phyloP scores from a whole-genome alignment of 1,140 invertebrate species.

The Popillia japonica region DNA sequence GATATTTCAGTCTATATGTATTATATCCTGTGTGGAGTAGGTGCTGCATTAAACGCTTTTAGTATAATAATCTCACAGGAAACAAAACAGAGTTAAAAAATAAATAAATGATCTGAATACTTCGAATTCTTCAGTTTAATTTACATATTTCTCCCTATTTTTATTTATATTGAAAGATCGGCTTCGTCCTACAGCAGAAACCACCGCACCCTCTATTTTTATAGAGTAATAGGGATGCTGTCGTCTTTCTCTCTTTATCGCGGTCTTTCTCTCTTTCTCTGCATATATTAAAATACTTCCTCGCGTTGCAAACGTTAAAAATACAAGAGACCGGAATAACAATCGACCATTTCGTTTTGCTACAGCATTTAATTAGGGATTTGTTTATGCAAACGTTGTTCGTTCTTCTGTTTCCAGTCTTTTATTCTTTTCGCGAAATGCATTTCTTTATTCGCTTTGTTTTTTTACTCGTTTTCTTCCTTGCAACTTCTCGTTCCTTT shows the following conservation, averaged over 20 bases:
- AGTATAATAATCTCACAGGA: not conserved
- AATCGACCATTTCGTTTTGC: conserved; percentile 46
- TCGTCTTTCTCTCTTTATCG: no score
- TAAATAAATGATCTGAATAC: not conserved
- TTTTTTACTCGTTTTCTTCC: no score
- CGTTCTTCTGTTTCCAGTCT: not conserved
- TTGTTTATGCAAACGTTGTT: conserved; percentile 47
- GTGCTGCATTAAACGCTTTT: no score
- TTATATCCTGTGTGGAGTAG: not conserved
- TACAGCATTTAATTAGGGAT: conserved; percentile 47
- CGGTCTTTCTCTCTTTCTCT: not conserved
- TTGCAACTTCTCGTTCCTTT: no score
- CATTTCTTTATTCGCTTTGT: no score
- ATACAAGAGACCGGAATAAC: conserved; percentile 39
- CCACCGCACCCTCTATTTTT: not conserved
- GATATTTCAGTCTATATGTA: not conserved
- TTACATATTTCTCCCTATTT: conserved; percentile 53
- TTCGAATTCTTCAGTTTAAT: conserved; percentile 39
- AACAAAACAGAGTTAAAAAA: conserved; percentile 2
- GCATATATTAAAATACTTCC: conserved; percentile 52
- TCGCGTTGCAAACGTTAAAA: conserved; percentile 45
- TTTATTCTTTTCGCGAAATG: not conserved
- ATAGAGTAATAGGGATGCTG: not conserved
- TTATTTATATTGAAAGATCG: conserved; percentile 51
- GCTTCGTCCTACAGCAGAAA: not conserved